Percentiles rank a stretch among this genome's conserved stretches.
Evolutionary conservation across 2,113 vertebrate genomes (phyloP).

Genomic region (Indicator indicator): DNA sequence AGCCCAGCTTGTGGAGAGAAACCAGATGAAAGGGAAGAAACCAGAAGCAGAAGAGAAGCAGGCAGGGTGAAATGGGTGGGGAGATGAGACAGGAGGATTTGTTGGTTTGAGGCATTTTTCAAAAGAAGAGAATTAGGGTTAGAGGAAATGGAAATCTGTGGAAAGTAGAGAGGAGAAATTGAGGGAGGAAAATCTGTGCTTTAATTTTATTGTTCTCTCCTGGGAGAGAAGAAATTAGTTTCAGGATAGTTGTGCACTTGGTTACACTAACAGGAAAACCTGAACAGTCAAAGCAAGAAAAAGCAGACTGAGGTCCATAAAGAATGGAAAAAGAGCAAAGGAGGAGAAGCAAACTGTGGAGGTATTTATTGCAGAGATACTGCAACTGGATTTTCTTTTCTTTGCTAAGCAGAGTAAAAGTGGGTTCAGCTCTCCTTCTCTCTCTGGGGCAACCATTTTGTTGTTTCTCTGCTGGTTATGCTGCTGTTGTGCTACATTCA

Average conservation of each 20-base stretch:
- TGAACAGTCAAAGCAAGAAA: background rate
- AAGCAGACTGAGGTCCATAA: background rate
- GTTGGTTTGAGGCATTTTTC: background rate
- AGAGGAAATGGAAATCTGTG: background rate
- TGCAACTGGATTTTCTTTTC: background rate
- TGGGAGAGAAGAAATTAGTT: background rate
- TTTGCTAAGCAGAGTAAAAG: background rate
- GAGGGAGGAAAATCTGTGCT: background rate
- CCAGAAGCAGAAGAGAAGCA: background rate
- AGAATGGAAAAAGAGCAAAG: background rate
- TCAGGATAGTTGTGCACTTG: background rate
- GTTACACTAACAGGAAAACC: background rate
- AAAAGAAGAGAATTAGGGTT: background rate
- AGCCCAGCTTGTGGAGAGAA: slow-evolving; percentile 6
- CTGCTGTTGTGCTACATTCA: background rate
- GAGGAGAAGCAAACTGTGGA: background rate
- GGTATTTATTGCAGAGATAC: background rate
- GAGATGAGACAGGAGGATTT: background rate
- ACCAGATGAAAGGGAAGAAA: background rate
- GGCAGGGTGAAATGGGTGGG: background rate
- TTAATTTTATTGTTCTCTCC: background rate
- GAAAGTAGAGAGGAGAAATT: background rate
- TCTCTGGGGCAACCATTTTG: background rate
- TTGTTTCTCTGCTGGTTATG: background rate
- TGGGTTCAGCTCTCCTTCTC: background rate